Percentiles rank a stretch among this genome's conserved stretches.
phyloP scores from a whole-genome alignment of 2,888 invertebrate genomes.

The Noctuana brunneofusca region DNA sequence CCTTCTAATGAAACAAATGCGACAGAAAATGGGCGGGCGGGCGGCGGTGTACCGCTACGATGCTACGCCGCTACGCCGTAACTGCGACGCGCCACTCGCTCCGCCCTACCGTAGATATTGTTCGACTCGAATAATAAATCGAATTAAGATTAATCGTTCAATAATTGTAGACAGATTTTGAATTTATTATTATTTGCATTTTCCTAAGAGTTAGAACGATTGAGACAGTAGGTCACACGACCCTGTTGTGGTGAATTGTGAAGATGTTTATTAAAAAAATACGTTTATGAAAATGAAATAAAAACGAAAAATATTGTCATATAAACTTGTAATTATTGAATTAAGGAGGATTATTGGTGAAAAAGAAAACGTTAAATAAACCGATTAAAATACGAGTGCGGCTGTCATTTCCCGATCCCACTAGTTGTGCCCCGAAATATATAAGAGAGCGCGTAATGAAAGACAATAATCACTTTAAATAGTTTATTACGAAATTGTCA shows the following conservation, averaged over 20 bases:
- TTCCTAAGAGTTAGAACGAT: slow-evolving; percentile 82
- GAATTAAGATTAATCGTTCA: slow-evolving; percentile 79
- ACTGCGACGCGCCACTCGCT: slow-evolving; percentile 36
- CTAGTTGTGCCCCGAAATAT: background rate
- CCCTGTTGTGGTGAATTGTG: slow-evolving; percentile 81
- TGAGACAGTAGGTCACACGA: slow-evolving; percentile 81
- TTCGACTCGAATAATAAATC: slow-evolving; percentile 57
- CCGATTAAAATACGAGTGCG: slow-evolving; percentile 75
- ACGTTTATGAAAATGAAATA: slow-evolving; percentile 81
- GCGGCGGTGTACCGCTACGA: slow-evolving; percentile 36
- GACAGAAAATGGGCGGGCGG: slow-evolving; percentile 37
- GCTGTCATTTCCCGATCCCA: slow-evolving; percentile 56
- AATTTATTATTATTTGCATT: slow-evolving; percentile 81
- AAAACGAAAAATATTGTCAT: slow-evolving; percentile 82
- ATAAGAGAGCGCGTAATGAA: slow-evolving; percentile 27
- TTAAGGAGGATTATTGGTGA: slow-evolving; percentile 82
- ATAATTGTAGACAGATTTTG: slow-evolving; percentile 79
- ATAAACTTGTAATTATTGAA: slow-evolving; percentile 82
- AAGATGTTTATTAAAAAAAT: slow-evolving; percentile 82
- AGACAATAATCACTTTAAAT: slow-evolving; percentile 58
- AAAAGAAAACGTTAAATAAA: slow-evolving; percentile 82
- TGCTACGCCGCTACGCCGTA: slow-evolving; percentile 40
- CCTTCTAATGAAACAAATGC: slow-evolving; percentile 64
- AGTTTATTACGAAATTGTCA: slow-evolving; percentile 77
- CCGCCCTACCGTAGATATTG: slow-evolving; percentile 61